A percentile compares a stretch with the other conserved stretches of the same genome.
phyloP scores from a whole-genome alignment of 2,113 vertebrate species.

The Chionodraco myersi region DNA sequence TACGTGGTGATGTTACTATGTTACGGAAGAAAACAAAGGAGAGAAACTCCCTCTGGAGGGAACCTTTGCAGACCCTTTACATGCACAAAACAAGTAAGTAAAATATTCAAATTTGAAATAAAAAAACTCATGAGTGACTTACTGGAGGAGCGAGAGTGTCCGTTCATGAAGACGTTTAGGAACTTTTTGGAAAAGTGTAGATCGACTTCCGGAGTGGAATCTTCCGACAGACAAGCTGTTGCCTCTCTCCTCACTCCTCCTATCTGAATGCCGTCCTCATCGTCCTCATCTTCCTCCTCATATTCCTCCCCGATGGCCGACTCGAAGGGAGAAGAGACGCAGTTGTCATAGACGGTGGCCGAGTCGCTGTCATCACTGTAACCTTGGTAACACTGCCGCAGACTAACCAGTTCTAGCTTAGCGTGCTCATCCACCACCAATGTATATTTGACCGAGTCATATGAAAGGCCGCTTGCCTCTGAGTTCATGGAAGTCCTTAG shows the following conservation, averaged over 20 bases:
- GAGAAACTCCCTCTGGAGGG: too few relatives aligned
- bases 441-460: conserved; percentile 97
- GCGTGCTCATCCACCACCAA: conserved; percentile 96
- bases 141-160: conserved; percentile 95
- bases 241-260: conserved; percentile 82
- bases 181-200: conserved; percentile 98
- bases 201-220: conserved; percentile 91
- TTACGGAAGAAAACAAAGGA: too few relatives aligned
- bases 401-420: conserved; percentile 95
- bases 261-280: conserved; percentile 76
- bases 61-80: too few relatives aligned
- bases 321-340: conserved; percentile 94
- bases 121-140: conserved; percentile 77
- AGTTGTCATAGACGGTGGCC: conserved; percentile 95
- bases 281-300: conserved; percentile 89
- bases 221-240: conserved; percentile 89
- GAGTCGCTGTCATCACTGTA: conserved; percentile 98
- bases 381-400: conserved; percentile 93
- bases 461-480: conserved; percentile 94
- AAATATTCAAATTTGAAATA: not conserved
- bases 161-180: conserved; percentile 98
- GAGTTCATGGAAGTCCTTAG: conserved; percentile 91
- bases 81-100: too few relatives aligned
- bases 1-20: too few relatives aligned
- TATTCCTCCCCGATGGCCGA: conserved; percentile 93